Base-by-base conservation (phyloP, 1,140 invertebrate genomes). In the Galendromus occidentalis region DNA sequence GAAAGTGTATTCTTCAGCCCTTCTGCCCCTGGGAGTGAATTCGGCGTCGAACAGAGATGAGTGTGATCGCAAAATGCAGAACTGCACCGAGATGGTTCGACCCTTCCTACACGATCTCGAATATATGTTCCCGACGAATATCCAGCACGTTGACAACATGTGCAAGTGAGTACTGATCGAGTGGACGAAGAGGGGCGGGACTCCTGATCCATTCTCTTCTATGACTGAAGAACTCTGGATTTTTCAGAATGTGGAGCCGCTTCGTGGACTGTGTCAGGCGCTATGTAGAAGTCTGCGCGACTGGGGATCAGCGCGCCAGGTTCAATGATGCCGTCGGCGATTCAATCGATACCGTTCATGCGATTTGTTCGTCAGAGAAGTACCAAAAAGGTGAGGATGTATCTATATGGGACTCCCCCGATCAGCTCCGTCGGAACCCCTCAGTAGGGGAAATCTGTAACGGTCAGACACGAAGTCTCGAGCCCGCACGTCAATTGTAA, bases 261-360 rank as follows among this genome's bases (percentile, higher is more conserved):
- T 70, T 72, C 33, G 71, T 72, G 1, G 71, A 72, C 39, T 72
- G 71, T 55, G 69, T 72, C 1, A 65, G 71, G 0, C 59, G 64
- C 2, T 72, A 69, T 67, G 70, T 72, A 44, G 64, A 65, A 14
- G 42, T 64, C 45, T 72, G 71, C 33, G 70, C 71, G 20, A 69
- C 65, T 6, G 69, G 71, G 29, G 66, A 68, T 1, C 66, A 69
- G 28, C 45, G 69, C 2, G 28, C 63, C 2, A 68, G 68, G 63
- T 72, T 72, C 66, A 71, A 72, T 41, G 66, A 68, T 30, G 71
- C 71, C 0, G 71, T 72, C 14, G 69, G 68, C 5, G 67, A 72
- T 47, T 71, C 71, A 1, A 66, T 72, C 45, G 70, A 70, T 51
- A 71, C 71, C 7, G 71, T 72, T 25, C 71, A 72, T 42, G 70